These are phyloP conservation scores for Gymnothorax javanicus DNA, from an alignment of 2,797 vertebrate species.

Conservation along the genomic window DNA sequence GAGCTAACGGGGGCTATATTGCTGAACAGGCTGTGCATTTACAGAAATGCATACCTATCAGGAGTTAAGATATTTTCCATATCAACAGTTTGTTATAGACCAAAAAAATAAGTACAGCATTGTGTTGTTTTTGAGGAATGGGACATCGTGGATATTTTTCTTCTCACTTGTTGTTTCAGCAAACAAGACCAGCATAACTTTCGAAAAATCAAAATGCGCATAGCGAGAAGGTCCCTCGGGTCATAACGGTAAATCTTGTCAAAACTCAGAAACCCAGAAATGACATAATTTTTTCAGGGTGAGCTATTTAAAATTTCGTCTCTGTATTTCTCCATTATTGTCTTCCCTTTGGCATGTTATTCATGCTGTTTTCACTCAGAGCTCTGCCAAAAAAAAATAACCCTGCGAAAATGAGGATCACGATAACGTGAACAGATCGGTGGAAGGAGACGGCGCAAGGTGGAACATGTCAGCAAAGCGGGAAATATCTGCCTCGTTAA, in stretches of 20 bases:
- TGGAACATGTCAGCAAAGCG: slow-evolving; percentile 8
- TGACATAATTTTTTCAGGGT: background rate
- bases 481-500: slow-evolving; percentile 61
- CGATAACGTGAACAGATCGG: background rate
- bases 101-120: background rate
- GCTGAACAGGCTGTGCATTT: slow-evolving; percentile 9
- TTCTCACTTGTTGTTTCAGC: background rate
- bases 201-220: background rate
- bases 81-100: background rate
- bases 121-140: background rate
- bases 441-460: background rate
- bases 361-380: background rate
- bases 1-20: slow-evolving; percentile 5
- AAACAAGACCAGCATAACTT: background rate
- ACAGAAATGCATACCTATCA: background rate
- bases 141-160: background rate
- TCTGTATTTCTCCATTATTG: background rate
- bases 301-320: background rate
- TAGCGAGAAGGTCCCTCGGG: background rate
- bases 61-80: background rate
- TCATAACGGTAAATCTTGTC: background rate
- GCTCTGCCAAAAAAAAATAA: background rate
- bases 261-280: background rate
- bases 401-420: background rate
- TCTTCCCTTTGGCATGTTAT: background rate